phyloP scores from a whole-genome alignment of 2,888 invertebrate species.

The Ommatoiulus sabulosus region DNA sequence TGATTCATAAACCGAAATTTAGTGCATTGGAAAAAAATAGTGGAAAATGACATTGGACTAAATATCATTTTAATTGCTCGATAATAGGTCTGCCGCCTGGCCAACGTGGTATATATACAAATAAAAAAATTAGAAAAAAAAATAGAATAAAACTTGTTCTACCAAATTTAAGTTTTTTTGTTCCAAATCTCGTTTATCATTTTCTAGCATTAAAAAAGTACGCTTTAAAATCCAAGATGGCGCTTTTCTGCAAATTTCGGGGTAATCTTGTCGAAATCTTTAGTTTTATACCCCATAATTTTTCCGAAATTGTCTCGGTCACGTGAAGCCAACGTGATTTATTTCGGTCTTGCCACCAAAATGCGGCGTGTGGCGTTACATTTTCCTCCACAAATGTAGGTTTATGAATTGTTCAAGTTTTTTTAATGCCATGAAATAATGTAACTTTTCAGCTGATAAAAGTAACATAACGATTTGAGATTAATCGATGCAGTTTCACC shows the following conservation, averaged over 20 bases:
- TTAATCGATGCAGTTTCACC: neutral
- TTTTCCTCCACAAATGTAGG: neutral
- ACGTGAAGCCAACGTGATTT: neutral
- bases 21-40: no score
- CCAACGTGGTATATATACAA: no score
- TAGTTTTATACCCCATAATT: no score
- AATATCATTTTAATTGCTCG: no score
- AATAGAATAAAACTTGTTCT: no score
- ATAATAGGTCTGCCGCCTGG: no score
- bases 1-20: no score
- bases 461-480: neutral
- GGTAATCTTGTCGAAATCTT: no score
- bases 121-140: no score
- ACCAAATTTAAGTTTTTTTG: neutral
- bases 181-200: neutral
- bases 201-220: no score
- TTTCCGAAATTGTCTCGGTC: no score
- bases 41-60: no score
- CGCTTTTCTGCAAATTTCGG: neutral
- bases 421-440: neutral
- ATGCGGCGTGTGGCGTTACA: neutral
- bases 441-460: neutral
- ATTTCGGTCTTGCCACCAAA: neutral
- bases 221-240: neutral
- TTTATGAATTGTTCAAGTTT: conserved; percentile 26